phyloP scores from a whole-genome alignment of 2,113 vertebrate genomes.

The Aspidoscelis tigris region DNA sequence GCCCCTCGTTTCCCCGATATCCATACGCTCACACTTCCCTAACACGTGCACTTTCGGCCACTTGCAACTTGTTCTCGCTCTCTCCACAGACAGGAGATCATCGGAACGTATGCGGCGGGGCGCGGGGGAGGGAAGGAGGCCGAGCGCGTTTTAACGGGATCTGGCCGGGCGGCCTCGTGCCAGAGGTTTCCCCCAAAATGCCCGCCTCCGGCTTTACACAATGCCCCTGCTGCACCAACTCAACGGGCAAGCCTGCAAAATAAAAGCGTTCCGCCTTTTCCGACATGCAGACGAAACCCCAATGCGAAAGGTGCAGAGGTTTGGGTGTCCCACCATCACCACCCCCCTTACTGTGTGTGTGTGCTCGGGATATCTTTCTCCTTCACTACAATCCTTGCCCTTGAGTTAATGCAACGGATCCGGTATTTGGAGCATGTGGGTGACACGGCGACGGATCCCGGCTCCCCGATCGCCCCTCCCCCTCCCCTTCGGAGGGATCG shows the following conservation, averaged over 20 bases:
- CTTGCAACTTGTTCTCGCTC: constrained; percentile 16
- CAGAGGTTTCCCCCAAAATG: constrained; percentile 28
- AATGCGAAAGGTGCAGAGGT: background rate
- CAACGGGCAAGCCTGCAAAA: constrained; percentile 53
- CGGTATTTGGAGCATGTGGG: constrained; percentile 58
- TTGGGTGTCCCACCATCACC: too few species aligned
- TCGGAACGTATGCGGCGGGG: too few species aligned
- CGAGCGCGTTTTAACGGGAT: too few species aligned
- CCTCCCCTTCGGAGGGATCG: constrained; percentile 49
- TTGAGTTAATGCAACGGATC: constrained; percentile 55
- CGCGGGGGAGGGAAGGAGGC: too few species aligned
- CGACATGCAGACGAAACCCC: constrained; percentile 32
- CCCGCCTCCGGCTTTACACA: constrained; percentile 14
- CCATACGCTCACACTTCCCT: constrained; percentile 53
- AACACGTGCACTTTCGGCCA: constrained; percentile 63
- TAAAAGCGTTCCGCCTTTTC: constrained; percentile 50
- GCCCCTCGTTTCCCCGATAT: background rate
- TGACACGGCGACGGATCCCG: constrained; percentile 64
- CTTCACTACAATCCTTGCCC: constrained; percentile 43
- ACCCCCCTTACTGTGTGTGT: constrained; percentile 32
- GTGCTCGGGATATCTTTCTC: background rate
- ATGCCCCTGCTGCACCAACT: constrained; percentile 41
- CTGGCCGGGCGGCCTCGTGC: background rate
- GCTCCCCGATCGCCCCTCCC: constrained; percentile 60
- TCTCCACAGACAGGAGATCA: too few species aligned